Evolutionary conservation across 2,888 invertebrate genomes (phyloP), one percentile per base, ranked within the genome.

Genomic region (Octonoba sinensis): DNA sequence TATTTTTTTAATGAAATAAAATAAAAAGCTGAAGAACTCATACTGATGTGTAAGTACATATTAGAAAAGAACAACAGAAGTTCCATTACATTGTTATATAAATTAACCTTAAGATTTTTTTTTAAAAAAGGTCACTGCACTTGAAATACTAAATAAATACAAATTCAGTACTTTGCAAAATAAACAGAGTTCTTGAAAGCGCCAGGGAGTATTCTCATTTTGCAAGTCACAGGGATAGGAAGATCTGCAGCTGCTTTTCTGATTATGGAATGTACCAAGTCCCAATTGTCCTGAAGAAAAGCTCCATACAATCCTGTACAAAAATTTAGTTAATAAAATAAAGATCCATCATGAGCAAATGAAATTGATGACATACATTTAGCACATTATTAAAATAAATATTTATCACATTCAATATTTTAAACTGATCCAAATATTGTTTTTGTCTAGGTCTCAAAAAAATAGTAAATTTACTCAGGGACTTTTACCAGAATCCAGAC

Each of bases 271-370:
- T 87, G 84, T 20, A 90, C 85, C 0, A 89, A 85, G 18, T 88
- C 87, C 89, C 89, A 89, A 65, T 90, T 89, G 84, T 90, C 89
- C 84, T 90, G 89, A 0, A 91, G 86, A 85, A 88, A 91, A 24
- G 90, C 89, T 15, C 91, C 91, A 85, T 91, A 91, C 81, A 89
- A 88, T 18, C 91, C 83, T 83, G 57, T 70, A 57, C 18, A 73
- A 11, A 57, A 13, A 70, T 16, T 57, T 56, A 1, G 1, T 27
- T 70, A 57, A 18, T 36, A 36, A 6, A 57, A 57, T 57, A 2
- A 18, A 57, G 1, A 49, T 15, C 13, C 13, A 49, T 49, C 49
- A 49, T 49, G 13, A 49, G 16, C 16, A 49, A 49, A 49, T 49
- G n/a, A n/a, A n/a, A n/a, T n/a, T n/a, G n/a, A n/a, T n/a, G n/a